These are phyloP conservation scores for Trachops cirrhosus DNA, from an alignment of 2,797 vertebrate species.

Conservation along the genomic window DNA sequence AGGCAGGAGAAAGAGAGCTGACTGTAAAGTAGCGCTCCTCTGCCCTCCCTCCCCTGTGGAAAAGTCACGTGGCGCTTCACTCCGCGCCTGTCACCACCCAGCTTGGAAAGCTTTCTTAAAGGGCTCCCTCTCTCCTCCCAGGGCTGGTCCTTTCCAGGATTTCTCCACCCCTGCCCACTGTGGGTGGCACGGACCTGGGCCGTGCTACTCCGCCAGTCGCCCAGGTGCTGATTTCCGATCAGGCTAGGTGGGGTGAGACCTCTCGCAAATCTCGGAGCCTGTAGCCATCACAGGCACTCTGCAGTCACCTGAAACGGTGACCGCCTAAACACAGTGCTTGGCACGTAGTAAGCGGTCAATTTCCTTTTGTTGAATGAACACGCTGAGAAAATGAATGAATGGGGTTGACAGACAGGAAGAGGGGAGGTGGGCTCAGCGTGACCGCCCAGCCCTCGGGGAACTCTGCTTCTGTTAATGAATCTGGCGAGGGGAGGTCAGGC, in stretches of 20 bases:
- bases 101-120: slow-evolving; percentile 61
- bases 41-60: neutral
- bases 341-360: slow-evolving; percentile 45
- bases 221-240: neutral
- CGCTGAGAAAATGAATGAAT: slow-evolving; percentile 22
- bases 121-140: neutral
- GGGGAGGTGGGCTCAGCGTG: neutral
- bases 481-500: neutral
- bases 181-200: neutral
- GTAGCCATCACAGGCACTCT: neutral
- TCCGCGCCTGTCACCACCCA: slow-evolving; percentile 22
- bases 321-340: neutral
- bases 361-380: slow-evolving; percentile 52
- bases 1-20: neutral
- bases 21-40: neutral
- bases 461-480: neutral
- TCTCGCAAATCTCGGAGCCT: neutral
- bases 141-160: neutral
- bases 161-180: neutral
- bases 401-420: neutral
- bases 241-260: neutral
- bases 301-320: neutral
- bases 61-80: slow-evolving; percentile 68
- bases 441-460: neutral
- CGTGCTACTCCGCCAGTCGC: neutral